phyloP scores from a whole-genome alignment of 2,888 invertebrate species.

The Gastracanthus pulcherrimus region DNA sequence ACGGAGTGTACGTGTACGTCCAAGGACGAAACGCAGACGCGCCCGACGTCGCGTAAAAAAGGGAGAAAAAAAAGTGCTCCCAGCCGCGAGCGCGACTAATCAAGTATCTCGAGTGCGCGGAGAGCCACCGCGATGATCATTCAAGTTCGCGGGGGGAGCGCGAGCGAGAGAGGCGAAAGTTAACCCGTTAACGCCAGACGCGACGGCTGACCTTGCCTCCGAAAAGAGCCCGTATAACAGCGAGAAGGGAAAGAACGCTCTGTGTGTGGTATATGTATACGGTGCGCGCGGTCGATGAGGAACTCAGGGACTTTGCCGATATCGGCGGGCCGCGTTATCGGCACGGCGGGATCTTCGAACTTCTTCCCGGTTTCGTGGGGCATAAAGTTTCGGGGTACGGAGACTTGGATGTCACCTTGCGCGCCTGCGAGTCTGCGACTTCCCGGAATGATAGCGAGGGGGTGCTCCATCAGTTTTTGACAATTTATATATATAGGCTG shows the following conservation, averaged over 20 bases:
- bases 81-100: no score
- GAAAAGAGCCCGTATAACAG: conserved; percentile 31
- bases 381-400: background rate
- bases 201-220: conserved; percentile 45
- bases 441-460: background rate
- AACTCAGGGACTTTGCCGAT: conserved; percentile 51
- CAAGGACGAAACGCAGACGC: no score
- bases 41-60: no score
- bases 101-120: no score
- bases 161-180: background rate
- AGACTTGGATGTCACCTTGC: conserved; percentile 11
- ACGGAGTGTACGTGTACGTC: background rate
- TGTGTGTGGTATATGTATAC: background rate
- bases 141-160: no score
- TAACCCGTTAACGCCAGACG: conserved; percentile 33
- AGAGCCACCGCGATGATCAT: background rate
- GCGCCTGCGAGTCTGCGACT: background rate
- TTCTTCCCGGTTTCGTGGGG: background rate
- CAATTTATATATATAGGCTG: background rate
- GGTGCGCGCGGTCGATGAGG: conserved; percentile 45
- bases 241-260: no score
- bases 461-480: background rate
- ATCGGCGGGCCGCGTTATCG: conserved; percentile 44
- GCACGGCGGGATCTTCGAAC: conserved; percentile 42
- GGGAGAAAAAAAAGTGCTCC: no score